Evolutionary conservation across 2,113 vertebrate species (phyloP), one percentile per base, ranked within the genome.

Genomic region (Zingel zingel): DNA sequence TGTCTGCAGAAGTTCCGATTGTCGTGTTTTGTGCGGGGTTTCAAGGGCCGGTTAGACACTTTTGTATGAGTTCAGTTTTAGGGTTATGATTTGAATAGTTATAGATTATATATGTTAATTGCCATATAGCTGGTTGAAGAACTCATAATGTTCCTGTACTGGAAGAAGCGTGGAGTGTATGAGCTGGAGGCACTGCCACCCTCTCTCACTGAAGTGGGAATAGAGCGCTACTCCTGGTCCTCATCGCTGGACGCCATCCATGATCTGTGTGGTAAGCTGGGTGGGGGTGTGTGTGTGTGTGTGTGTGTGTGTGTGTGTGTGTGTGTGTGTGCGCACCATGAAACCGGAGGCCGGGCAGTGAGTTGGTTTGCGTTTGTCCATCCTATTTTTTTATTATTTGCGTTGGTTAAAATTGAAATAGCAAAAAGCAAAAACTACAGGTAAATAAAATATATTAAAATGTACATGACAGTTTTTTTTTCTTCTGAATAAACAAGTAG

Each of bases 111-210:
- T 23, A 13, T n/a, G n/a, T 53, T 23, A 43, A 30, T 53, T 21
- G 15, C 27, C 27, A 16, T 25, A 70, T 27, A 74, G 30, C 39
- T 30, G 30, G 11, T 27, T 16, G 10, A 79, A 53, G 48, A 85
- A 16, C 64, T 66, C 71, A 72, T 5, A 3, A 99, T 98, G 98
- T 99, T 99, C 89, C 94, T 97, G 19, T 97, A 98, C 93, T 97
- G 98, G 98, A 98, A 85, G 93, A 99, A 97, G 85, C 91, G 97
- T 4, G 98, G 98, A 0, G 91, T 95, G 2, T 99, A 99, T 0
- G 97, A 98, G 88, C 94, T 99, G 91, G 97, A 97, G 93, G 91
- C 96, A 4, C 82, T 96, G 84, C 96, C 97, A 0, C 3, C 94
- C 0, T 89, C 93, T n/a, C 83, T 96, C 88, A 81, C 84, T 0